These are phyloP conservation scores for Axis porcinus DNA, from an alignment of 2,113 vertebrate genomes.

Conservation along the genomic window DNA sequence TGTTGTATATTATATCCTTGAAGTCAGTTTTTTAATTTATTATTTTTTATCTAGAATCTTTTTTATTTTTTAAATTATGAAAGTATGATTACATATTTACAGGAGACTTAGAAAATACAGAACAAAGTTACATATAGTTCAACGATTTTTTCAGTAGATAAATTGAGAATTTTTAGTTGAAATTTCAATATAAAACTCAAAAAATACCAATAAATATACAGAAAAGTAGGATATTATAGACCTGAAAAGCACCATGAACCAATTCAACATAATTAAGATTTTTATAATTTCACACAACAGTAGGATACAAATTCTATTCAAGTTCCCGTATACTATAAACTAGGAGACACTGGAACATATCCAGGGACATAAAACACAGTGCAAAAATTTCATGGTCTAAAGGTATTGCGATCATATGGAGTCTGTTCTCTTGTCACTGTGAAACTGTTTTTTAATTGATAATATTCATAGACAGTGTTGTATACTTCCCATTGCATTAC, in stretches of 20 bases:
- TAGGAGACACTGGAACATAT: neutral
- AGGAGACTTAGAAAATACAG: neutral
- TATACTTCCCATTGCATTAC: neutral
- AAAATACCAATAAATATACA: neutral
- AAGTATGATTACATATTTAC: neutral
- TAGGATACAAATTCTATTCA: neutral
- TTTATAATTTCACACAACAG: neutral
- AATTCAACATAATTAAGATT: neutral
- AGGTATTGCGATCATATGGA: neutral
- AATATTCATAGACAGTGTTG: neutral
- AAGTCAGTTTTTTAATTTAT: neutral
- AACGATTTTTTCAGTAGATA: neutral
- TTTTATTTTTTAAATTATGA: neutral
- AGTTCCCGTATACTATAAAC: neutral
- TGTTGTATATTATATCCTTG: neutral
- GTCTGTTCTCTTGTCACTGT: neutral
- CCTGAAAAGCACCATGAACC: neutral
- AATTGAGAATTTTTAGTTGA: neutral
- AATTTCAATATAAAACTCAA: neutral
- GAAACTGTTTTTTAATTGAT: neutral
- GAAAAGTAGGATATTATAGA: neutral
- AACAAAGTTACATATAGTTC: neutral
- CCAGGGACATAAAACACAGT: neutral
- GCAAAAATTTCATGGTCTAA: neutral
- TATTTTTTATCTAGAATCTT: neutral